A percentile compares a stretch with the other conserved stretches of the same genome.
Conservation (phyloP, 2,113 vertebrate genomes). For the Crotalus horridus region DNA sequence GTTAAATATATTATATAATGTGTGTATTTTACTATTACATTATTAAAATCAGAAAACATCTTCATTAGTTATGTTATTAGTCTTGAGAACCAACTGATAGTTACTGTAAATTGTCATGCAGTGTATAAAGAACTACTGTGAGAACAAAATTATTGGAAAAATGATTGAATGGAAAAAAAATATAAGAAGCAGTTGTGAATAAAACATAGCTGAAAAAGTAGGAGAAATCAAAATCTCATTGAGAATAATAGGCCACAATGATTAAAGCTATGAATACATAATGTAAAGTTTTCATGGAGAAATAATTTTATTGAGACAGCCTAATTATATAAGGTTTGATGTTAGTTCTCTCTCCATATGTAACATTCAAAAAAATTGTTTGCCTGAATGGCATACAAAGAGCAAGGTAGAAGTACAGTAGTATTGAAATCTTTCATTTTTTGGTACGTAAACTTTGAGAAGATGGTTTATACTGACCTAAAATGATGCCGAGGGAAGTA, state of each 20-base stretch:
- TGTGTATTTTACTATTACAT: background rate
- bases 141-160: background rate
- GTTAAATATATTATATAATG: slow-evolving; percentile 38
- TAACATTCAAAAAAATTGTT: slow-evolving; percentile 18
- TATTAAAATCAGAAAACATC: slow-evolving; percentile 3
- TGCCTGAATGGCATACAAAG: slow-evolving; percentile 31
- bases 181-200: slow-evolving; percentile 35
- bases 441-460: background rate
- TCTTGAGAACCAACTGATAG: slow-evolving; percentile 19
- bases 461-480: background rate
- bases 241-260: slow-evolving; percentile 16
- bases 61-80: background rate
- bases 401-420: background rate
- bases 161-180: slow-evolving; percentile 19
- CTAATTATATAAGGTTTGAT: slow-evolving; percentile 13
- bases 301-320: slow-evolving; percentile 5
- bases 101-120: slow-evolving; percentile 22
- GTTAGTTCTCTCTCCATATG: slow-evolving; percentile 16
- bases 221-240: slow-evolving; percentile 20
- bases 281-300: slow-evolving; percentile 1
- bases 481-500: background rate
- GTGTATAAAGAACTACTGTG: background rate
- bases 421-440: background rate
- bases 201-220: slow-evolving; percentile 34
- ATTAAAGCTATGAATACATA: slow-evolving; percentile 35